Conservation (phyloP, 2,113 vertebrate genomes). For the Mionectes macconnelli region DNA sequence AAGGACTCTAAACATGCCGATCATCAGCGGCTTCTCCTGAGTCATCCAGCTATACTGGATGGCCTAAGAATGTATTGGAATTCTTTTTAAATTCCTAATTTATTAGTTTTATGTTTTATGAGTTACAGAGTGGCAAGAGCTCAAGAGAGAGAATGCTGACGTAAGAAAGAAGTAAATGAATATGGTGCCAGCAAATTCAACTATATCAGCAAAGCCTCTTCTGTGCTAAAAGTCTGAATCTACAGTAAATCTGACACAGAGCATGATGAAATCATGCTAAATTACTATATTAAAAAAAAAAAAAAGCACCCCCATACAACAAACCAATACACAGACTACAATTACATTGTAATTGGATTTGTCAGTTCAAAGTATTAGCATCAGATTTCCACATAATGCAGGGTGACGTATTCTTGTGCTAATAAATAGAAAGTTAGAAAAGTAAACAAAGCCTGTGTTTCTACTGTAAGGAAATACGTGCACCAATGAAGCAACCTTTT, state of each 20-base stretch:
- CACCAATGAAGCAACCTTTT: conserved; percentile 69
- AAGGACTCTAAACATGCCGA: background rate
- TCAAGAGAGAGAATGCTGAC: background rate
- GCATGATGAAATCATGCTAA: conserved; percentile 27
- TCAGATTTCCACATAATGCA: conserved; percentile 53
- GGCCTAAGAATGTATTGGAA: background rate
- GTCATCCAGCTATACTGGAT: background rate
- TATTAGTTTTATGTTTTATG: background rate
- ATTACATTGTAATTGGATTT: conserved; percentile 53
- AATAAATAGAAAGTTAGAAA: conserved; percentile 62
- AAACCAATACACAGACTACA: background rate
- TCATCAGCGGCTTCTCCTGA: background rate
- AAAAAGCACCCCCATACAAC: background rate
- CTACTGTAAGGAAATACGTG: conserved; percentile 74
- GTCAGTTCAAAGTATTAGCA: conserved; percentile 64
- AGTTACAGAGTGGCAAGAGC: background rate
- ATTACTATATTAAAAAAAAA: background rate
- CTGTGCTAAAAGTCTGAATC: background rate
- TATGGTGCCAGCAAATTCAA: background rate
- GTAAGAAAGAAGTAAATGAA: background rate
- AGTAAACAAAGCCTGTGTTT: conserved; percentile 67
- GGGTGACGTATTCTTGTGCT: conserved; percentile 46
- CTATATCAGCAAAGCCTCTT: background rate
- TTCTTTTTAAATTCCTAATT: background rate
- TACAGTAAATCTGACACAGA: background rate